phyloP scores from a whole-genome alignment of 2,888 invertebrate genomes.

The Catonia carolina region DNA sequence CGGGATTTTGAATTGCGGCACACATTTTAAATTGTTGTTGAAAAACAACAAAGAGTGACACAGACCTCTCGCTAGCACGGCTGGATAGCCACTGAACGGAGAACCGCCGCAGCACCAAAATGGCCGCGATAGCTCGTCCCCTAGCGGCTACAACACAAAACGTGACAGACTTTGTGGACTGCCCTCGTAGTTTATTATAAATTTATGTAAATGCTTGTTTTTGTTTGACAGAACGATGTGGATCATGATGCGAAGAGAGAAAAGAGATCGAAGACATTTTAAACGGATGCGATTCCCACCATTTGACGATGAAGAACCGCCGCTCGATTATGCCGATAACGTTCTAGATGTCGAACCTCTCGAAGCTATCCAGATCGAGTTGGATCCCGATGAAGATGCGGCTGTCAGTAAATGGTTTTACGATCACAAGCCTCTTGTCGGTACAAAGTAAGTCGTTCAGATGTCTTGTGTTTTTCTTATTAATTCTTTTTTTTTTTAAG shows the following conservation, averaged over 20 bases:
- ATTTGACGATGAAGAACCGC: constrained; percentile 99
- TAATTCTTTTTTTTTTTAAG: too few species aligned
- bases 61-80: too few species aligned
- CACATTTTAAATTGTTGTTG: too few species aligned
- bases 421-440: constrained; percentile 92
- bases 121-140: too few species aligned
- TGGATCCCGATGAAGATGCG: constrained; percentile 90
- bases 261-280: constrained; percentile 96
- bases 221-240: constrained; percentile 98
- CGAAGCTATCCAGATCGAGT: constrained; percentile 97
- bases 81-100: too few species aligned
- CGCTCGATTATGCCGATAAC: constrained; percentile 98
- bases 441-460: constrained; percentile 60
- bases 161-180: too few species aligned
- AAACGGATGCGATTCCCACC: constrained; percentile 99
- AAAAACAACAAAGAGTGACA: too few species aligned
- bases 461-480: not conserved
- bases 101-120: too few species aligned
- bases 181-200: too few species aligned
- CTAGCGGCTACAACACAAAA: too few species aligned
- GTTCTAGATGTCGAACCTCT: constrained; percentile 97
- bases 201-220: too few species aligned
- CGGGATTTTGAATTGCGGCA: too few species aligned
- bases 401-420: constrained; percentile 96
- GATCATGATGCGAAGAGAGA: constrained; percentile 99